A percentile compares a stretch with the other conserved stretches of the same genome.
Conservation (phyloP, 2,888 invertebrate species). For the Globia sparganii region DNA sequence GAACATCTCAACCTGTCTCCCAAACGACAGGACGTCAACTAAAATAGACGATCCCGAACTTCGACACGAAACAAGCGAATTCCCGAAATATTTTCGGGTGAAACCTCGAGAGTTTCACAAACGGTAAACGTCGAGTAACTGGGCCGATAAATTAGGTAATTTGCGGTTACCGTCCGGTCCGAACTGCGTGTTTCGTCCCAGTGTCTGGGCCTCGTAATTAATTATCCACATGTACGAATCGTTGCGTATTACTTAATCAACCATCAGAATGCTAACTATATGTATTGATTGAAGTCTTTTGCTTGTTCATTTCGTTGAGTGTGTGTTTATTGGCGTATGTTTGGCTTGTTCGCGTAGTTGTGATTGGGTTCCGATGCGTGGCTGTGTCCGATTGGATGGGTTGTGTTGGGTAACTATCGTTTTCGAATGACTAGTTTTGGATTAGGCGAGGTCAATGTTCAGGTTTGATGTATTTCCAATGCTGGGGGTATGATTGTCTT, state of each 20-base stretch:
- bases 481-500: not conserved
- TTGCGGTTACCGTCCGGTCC: slow-evolving; percentile 71
- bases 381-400: slow-evolving; percentile 40
- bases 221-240: slow-evolving; percentile 77
- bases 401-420: slow-evolving; percentile 17
- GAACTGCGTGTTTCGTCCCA: slow-evolving; percentile 66
- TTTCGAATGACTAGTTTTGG: slow-evolving; percentile 32
- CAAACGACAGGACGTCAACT: slow-evolving; percentile 22
- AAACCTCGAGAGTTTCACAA: slow-evolving; percentile 54
- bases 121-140: slow-evolving; percentile 67
- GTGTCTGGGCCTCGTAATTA: slow-evolving; percentile 77
- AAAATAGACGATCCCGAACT: slow-evolving; percentile 29
- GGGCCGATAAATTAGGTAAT: slow-evolving; percentile 82
- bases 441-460: slow-evolving; percentile 32
- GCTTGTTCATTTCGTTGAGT: slow-evolving; percentile 70
- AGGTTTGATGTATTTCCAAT: not conserved
- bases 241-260: slow-evolving; percentile 78
- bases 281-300: slow-evolving; percentile 70
- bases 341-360: slow-evolving; percentile 52
- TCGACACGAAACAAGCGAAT: slow-evolving; percentile 15
- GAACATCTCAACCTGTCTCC: slow-evolving; percentile 23
- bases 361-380: slow-evolving; percentile 48
- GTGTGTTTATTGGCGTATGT: slow-evolving; percentile 63
- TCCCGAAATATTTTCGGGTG: slow-evolving; percentile 43
- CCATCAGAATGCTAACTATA: slow-evolving; percentile 75